Evolutionary conservation across 2,797 vertebrate species (phyloP).

Genomic region (Cercopithecus petaurista): DNA sequence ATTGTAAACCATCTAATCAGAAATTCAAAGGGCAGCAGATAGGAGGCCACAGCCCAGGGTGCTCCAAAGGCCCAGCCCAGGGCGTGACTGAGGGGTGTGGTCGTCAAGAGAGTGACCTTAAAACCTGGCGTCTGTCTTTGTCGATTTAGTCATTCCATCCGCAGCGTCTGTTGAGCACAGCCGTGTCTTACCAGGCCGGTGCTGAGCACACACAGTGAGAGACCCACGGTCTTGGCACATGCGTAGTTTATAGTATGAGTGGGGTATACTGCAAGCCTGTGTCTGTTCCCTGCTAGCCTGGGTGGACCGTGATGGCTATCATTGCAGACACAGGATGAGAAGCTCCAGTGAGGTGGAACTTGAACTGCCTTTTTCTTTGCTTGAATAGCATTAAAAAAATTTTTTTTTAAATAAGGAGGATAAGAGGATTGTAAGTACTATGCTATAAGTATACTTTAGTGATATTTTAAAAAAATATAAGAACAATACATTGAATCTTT

Average conservation of each 20-base stretch:
- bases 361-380: not conserved
- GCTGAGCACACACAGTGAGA: fast-evolving
- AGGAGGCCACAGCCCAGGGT: not conserved
- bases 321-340: fast-evolving
- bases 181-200: too few species aligned
- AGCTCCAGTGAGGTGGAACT: not conserved
- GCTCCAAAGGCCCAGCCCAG: not conserved
- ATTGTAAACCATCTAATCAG: constrained; percentile 11
- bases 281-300: too few species aligned
- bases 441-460: not conserved
- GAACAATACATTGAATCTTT: not conserved
- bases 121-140: not conserved
- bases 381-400: not conserved
- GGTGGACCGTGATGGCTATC: not conserved
- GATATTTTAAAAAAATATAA: not conserved
- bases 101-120: not conserved
- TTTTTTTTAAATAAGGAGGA: not conserved
- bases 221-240: fast-evolving
- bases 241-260: fast-evolving
- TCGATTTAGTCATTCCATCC: not conserved
- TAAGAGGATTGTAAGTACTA: too few species aligned
- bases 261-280: not conserved
- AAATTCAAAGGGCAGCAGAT: constrained; percentile 65
- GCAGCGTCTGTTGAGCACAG: not conserved
- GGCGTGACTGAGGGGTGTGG: not conserved